Conservation (phyloP, 1,140 invertebrate genomes). For the Trichonephila clavata region DNA sequence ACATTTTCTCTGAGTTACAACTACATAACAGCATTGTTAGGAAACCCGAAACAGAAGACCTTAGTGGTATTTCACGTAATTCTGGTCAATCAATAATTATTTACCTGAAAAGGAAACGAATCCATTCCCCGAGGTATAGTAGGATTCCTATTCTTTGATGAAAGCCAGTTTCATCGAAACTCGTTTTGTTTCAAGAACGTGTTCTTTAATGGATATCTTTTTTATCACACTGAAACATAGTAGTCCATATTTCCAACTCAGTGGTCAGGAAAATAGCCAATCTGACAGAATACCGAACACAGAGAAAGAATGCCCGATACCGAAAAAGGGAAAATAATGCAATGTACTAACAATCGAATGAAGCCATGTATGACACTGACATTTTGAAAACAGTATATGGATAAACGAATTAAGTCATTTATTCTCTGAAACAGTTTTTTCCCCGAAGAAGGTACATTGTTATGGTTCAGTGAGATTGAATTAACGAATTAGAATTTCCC, state of each 20-base stretch:
- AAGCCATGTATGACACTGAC: conserved; percentile 16
- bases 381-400: not conserved
- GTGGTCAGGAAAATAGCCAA: conserved; percentile 69
- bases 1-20: not conserved
- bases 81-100: conserved; percentile 45
- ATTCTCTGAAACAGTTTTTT: not conserved
- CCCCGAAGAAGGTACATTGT: too few species aligned
- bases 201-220: conserved; percentile 68
- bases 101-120: conserved; percentile 33
- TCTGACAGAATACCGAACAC: conserved; percentile 46
- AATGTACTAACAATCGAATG: conserved; percentile 55
- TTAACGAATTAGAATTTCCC: too few species aligned
- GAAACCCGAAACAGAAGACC: not conserved
- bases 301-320: conserved; percentile 13
- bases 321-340: conserved; percentile 18
- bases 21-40: not conserved
- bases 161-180: conserved; percentile 15
- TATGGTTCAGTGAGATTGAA: too few species aligned
- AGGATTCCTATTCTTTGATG: not conserved
- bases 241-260: conserved; percentile 67
- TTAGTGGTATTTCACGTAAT: conserved; percentile 19
- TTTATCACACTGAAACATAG: conserved; percentile 58
- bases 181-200: conserved; percentile 53
- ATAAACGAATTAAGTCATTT: conserved; percentile 41
- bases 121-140: conserved; percentile 43